Base-by-base conservation (phyloP, 2,888 invertebrate species). In the Copidosoma aretas region DNA sequence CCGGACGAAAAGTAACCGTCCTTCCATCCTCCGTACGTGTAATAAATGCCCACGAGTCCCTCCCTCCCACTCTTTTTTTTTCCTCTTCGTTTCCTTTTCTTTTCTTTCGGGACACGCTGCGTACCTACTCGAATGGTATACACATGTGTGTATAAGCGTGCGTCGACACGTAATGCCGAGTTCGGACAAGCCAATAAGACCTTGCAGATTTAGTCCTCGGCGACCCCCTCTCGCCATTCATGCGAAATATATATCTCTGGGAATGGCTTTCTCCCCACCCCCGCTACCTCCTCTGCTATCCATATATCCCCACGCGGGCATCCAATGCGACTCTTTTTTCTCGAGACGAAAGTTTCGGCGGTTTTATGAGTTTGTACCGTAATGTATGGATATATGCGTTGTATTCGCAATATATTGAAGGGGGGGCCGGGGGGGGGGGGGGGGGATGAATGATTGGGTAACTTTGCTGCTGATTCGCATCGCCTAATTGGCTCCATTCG, bases 131-230 rank as follows among this genome's bases (percentile, higher is more conserved):
- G n/a, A n/a, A n/a, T n/a, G n/a, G 32, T 32, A 8, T 32, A 3
- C 32, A 32, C 8, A 5, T 32, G 32, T 32, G 32, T 32, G 32
- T 46, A 25, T 54, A 57, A n/a, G n/a, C 24, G 41, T 46, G 60
- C 32, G 57, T 15, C 49, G 57, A 69, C 53, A 58, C 60, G 61
- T 69, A 65, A 64, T 61, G 53, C 58, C 21, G 56, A 65, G 57
- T 58, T 61, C 56, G 60, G 58, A 65, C 64, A 64, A 64, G 49
- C 57, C 60, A 53, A 64, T 68, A 64, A 24, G 64, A 64, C n/a
- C 60, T 60, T 60, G 60, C 57, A 61, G 64, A 68, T 64, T 60
- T 64, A 63, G 52, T 32, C 32, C 32, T 32, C 8, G 32, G n/a
- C n/a, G n/a, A n/a, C n/a, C 32, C 51, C 19, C 43, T 12, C 43